Evolutionary conservation across 2,797 vertebrate species (phyloP).

Genomic region (Enteromius fasciolatus): DNA sequence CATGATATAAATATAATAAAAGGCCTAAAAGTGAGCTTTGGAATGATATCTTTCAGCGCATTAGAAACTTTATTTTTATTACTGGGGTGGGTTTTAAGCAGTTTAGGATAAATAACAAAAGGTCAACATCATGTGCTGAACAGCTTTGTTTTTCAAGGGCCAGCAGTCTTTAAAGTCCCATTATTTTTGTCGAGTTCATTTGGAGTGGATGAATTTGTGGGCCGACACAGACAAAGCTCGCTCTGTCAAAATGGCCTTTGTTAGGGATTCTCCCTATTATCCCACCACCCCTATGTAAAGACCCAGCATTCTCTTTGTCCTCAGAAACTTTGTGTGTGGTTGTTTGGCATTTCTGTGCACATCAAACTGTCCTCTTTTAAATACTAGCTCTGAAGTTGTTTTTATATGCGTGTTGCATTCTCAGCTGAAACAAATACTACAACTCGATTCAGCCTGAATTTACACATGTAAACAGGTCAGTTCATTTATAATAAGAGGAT

Average conservation of each 20-base stretch:
- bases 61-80: slow-evolving; percentile 21
- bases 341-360: slow-evolving; percentile 21
- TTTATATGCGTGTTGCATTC: not conserved
- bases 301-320: slow-evolving; percentile 53
- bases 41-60: not conserved
- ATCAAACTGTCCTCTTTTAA: slow-evolving; percentile 8
- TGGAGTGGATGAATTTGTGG: slow-evolving; percentile 57
- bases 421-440: not conserved
- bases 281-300: slow-evolving; percentile 55
- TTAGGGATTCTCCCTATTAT: slow-evolving; percentile 55
- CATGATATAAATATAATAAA: not conserved
- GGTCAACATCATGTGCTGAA: slow-evolving; percentile 36
- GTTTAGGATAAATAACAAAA: slow-evolving; percentile 30
- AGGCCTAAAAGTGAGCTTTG: not conserved
- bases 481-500: slow-evolving; percentile 21
- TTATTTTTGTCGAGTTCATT: slow-evolving; percentile 52
- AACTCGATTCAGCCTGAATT: not conserved
- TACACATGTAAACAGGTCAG: not conserved
- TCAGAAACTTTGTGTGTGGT: slow-evolving; percentile 25
- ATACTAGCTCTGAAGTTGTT: not conserved
- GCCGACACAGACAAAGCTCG: slow-evolving; percentile 54
- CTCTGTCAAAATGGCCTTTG: slow-evolving; percentile 62
- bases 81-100: not conserved
- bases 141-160: slow-evolving; percentile 40
- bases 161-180: slow-evolving; percentile 48